Percentiles rank a stretch among this genome's conserved stretches.
Conservation (phyloP, 2,888 invertebrate genomes). For the Lissocephala sabroskyi region DNA sequence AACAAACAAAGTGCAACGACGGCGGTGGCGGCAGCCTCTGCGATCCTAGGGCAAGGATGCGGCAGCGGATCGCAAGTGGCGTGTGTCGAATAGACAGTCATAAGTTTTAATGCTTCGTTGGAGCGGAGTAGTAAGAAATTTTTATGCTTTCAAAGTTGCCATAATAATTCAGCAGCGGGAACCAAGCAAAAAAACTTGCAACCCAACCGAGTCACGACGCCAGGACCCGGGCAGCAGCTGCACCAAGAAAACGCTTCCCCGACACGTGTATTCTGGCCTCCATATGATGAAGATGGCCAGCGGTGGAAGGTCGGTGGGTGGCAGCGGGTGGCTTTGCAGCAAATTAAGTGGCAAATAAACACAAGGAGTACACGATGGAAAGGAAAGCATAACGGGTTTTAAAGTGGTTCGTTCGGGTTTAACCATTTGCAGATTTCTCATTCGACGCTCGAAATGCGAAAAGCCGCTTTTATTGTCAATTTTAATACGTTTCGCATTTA, state of each 20-base stretch:
- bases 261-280: background rate
- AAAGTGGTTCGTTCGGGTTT: slow-evolving; percentile 40
- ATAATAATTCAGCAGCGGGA: slow-evolving; percentile 41
- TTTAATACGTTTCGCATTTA: slow-evolving; percentile 62
- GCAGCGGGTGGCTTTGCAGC: too few species aligned
- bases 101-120: slow-evolving; percentile 62
- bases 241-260: background rate
- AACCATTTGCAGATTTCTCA: slow-evolving; percentile 30
- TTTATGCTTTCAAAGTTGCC: slow-evolving; percentile 59
- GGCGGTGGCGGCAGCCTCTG: slow-evolving; percentile 14
- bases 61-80: slow-evolving; percentile 19
- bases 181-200: background rate
- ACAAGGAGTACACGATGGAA: slow-evolving; percentile 38
- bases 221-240: background rate
- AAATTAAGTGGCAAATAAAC: slow-evolving; percentile 65
- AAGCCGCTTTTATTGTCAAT: slow-evolving; percentile 67
- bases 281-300: background rate
- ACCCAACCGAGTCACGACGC: background rate
- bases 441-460: slow-evolving; percentile 17
- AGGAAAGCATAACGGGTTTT: slow-evolving; percentile 56
- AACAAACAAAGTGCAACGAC: slow-evolving; percentile 60
- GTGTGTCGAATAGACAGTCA: slow-evolving; percentile 56
- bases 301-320: background rate
- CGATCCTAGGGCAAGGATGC: slow-evolving; percentile 7
- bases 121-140: slow-evolving; percentile 56